A percentile compares a stretch with the other conserved stretches of the same genome.
These are phyloP conservation scores for Apteryx mantelli DNA, from an alignment of 2,113 vertebrate genomes.

Conservation along the genomic window DNA sequence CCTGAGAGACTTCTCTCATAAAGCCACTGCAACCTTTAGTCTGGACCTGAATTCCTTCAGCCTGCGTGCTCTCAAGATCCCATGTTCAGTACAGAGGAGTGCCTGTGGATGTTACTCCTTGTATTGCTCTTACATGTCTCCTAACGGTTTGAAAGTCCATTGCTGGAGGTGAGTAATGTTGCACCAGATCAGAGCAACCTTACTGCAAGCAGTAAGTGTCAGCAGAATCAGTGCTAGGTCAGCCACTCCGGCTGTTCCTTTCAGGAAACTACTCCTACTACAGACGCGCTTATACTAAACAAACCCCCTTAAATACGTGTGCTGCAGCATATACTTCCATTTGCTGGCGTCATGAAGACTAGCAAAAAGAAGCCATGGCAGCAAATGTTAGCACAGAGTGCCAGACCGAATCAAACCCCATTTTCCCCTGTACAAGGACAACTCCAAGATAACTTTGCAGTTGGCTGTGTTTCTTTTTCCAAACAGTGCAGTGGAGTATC, in stretches of 20 bases:
- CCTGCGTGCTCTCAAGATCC: background rate
- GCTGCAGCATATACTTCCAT: constrained; percentile 14
- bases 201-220: constrained; percentile 46
- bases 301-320: background rate
- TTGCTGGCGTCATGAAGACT: background rate
- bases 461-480: constrained; percentile 17
- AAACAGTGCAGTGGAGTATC: background rate
- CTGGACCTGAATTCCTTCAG: background rate
- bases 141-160: background rate
- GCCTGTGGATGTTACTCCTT: background rate
- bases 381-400: constrained; percentile 36
- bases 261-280: constrained; percentile 52
- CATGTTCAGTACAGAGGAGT: background rate
- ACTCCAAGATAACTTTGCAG: constrained; percentile 37
- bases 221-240: constrained; percentile 47
- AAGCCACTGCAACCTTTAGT: background rate
- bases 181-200: background rate
- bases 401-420: constrained; percentile 39
- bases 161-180: constrained; percentile 20
- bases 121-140: background rate
- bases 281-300: constrained; percentile 36
- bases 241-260: constrained; percentile 11
- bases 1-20: background rate
- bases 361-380: constrained; percentile 59
- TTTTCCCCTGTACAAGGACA: constrained; percentile 52